Evolutionary conservation across 2,797 vertebrate species (phyloP), one percentile per base, ranked within the genome.

Genomic region (Characodon lateralis): DNA sequence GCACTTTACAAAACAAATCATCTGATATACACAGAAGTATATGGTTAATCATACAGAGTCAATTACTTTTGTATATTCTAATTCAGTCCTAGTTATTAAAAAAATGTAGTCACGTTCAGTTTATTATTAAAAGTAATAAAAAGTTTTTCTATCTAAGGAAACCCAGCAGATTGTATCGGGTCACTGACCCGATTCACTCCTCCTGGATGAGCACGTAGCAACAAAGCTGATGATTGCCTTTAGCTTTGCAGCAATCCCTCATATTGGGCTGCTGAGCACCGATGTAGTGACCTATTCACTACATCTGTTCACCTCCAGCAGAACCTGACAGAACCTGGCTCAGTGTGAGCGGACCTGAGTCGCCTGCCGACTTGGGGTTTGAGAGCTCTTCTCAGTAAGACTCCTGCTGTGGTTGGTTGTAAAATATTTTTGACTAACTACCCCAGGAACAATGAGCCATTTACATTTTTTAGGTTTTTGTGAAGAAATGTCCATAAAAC

Each of bases 311-410:
- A 35, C 35, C 35, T 35, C 35, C 6, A 61, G 58, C n/a, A 28
- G 13, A 6, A 61, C 58, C 58, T 28, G 1, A 12, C 26, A 61
- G 58, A 6, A 14, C 58, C 58, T 61, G 26, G 13, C 58, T 61
- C 58, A 31, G 26, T 16, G n/a, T 61, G 26, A 61, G 58, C 58
- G 28, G 58, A 28, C 12, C 4, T 28, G 26, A 6, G 56, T 6
- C 58, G 14, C 28, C 35, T 2, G 14, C 13, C n/a, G 0, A 5
- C 5, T 0, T 6, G 12, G 26, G 26, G 12, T 59, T 59, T 6
- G 13, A 59, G 58, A 59, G 58, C 26, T 61, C 26, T 61, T 61
- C 5, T 61, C 5, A 61, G 14, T 10, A n/a, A 12, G 24, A 56
- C 24, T n/a, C 9, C 24, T 56, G 24, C 55, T 56, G 26, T 59